Evolutionary conservation across 2,113 vertebrate genomes (phyloP).

Genomic region (Neopipo cinnamomea): DNA sequence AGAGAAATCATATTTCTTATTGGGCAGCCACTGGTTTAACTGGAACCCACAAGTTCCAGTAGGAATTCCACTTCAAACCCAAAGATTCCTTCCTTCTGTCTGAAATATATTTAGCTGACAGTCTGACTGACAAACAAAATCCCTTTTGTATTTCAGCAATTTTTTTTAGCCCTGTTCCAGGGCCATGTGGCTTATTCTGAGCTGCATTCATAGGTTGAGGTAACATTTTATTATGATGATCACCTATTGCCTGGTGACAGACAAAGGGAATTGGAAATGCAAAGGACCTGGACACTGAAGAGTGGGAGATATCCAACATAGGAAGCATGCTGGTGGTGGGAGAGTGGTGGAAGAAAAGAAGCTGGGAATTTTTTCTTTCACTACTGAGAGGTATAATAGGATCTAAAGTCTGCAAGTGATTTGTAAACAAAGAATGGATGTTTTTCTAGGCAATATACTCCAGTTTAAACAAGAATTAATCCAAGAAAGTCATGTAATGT

Average conservation of each 20-base stretch:
- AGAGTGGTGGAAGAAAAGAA: not conserved
- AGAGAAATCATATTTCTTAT: not conserved
- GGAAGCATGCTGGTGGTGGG: not conserved
- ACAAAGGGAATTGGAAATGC: not conserved
- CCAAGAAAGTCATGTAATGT: conserved; percentile 38
- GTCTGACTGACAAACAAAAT: not conserved
- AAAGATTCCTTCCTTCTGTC: not conserved
- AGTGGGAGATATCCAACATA: not conserved
- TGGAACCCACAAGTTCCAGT: not conserved
- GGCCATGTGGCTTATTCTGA: not conserved
- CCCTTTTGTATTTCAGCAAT: not conserved
- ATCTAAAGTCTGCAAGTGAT: conserved; percentile 11
- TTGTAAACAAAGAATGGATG: conserved; percentile 26
- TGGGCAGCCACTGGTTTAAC: not conserved
- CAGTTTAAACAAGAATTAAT: conserved; percentile 45
- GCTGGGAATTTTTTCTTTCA: not conserved
- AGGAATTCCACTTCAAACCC: not conserved
- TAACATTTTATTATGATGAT: not conserved
- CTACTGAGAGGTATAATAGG: not conserved
- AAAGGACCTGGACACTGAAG: not conserved
- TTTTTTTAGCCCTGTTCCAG: not conserved
- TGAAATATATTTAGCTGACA: not conserved
- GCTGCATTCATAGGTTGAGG: not conserved
- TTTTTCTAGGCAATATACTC: conserved; percentile 35
- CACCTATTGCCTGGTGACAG: not conserved